These are phyloP conservation scores for Temnothorax unifasciatus DNA, from an alignment of 2,888 invertebrate species.

Conservation along the genomic window DNA sequence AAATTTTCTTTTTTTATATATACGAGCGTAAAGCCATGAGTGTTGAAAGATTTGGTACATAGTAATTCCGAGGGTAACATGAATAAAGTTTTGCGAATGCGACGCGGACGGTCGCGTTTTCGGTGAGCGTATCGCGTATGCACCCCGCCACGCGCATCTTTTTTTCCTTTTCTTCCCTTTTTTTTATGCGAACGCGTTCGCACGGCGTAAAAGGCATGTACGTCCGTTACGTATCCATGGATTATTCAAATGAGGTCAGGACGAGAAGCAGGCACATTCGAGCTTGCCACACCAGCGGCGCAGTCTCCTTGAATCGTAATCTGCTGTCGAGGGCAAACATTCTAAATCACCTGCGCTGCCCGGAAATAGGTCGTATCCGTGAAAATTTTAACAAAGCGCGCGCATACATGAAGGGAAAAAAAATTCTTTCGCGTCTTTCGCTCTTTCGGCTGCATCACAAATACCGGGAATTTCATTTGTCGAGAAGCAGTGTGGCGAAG, in stretches of 20 bases:
- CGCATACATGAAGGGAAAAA: background rate
- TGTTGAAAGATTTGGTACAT: slow-evolving; percentile 18
- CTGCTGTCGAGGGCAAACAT: slow-evolving; percentile 60
- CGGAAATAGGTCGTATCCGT: slow-evolving; percentile 53
- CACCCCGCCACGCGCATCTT: slow-evolving; percentile 5
- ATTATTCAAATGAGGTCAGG: slow-evolving; percentile 70
- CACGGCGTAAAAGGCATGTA: slow-evolving; percentile 62
- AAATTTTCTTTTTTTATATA: background rate
- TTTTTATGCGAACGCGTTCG: slow-evolving; percentile 36
- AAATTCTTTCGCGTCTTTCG: slow-evolving; percentile 25
- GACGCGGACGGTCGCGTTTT: slow-evolving; percentile 27
- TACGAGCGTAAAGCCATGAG: background rate
- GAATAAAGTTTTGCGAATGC: slow-evolving; percentile 34
- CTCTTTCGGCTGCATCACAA: background rate
- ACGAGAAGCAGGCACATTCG: slow-evolving; percentile 56
- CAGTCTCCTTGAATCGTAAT: slow-evolving; percentile 66
- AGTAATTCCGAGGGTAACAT: slow-evolving; percentile 41
- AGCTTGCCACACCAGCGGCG: slow-evolving; percentile 37
- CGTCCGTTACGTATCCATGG: slow-evolving; percentile 63
- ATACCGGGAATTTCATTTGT: background rate
- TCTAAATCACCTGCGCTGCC: slow-evolving; percentile 57
- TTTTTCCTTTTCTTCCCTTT: background rate
- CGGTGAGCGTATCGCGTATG: slow-evolving; percentile 38
- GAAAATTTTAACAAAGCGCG: slow-evolving; percentile 50
- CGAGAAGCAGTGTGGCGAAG: background rate